phyloP scores from a whole-genome alignment of 1,140 invertebrate species.

The Bombus terrestris region DNA sequence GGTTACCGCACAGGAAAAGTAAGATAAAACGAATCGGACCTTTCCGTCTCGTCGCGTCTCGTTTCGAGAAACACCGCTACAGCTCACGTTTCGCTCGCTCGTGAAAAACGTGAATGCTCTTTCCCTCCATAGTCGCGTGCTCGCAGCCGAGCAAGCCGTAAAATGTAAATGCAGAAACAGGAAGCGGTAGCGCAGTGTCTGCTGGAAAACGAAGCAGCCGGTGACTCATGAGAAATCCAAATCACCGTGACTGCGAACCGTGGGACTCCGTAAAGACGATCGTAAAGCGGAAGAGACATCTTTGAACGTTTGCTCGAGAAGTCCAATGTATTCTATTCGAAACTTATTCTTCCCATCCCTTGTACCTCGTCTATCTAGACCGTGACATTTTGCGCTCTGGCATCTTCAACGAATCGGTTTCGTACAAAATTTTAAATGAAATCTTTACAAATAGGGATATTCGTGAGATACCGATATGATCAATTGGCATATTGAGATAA shows the following conservation, averaged over 20 bases:
- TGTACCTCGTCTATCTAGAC: too few relatives aligned
- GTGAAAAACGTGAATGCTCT: constrained; percentile 15
- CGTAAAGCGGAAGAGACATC: constrained; percentile 45
- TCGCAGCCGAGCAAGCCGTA: constrained; percentile 18
- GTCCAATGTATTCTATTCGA: too few relatives aligned
- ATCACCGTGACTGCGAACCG: constrained; percentile 46
- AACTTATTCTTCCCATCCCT: not conserved
- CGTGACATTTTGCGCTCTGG: not conserved
- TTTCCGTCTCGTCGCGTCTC: not conserved
- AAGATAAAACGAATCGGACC: not conserved
- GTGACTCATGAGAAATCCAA: constrained; percentile 61
- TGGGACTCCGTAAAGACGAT: constrained; percentile 31
- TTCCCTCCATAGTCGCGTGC: not conserved
- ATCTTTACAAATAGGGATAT: too few relatives aligned
- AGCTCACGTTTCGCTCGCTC: not conserved
- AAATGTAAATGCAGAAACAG: constrained; percentile 59
- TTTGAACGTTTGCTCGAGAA: not conserved
- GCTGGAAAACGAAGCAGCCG: constrained; percentile 54
- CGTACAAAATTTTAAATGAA: too few relatives aligned
- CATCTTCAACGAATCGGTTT: not conserved
- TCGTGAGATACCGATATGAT: too few relatives aligned
- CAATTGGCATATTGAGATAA: too few relatives aligned
- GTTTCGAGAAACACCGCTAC: not conserved
- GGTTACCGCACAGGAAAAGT: not conserved
- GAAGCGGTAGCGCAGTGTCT: constrained; percentile 42